Evolutionary conservation across 2,797 vertebrate genomes (phyloP).

Genomic region (Xenentodon cancila): DNA sequence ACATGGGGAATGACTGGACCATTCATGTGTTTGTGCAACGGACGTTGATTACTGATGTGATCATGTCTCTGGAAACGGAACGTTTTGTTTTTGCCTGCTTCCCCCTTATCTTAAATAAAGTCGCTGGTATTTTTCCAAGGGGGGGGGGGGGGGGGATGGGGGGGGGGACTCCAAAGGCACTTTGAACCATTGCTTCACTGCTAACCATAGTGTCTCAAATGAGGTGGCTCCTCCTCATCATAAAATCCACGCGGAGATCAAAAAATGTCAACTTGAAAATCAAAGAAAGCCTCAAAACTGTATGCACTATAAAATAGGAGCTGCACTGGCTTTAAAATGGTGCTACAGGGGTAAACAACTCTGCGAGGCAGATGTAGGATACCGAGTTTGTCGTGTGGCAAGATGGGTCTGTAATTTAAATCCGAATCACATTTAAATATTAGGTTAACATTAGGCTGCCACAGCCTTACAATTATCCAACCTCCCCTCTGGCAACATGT

Average conservation of each 20-base stretch:
- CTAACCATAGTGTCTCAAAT: slow-evolving; percentile 1
- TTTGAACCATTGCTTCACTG: neutral
- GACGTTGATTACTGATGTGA: neutral
- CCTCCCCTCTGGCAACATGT: slow-evolving; percentile 37
- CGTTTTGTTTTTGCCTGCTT: neutral
- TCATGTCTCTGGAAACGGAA: neutral
- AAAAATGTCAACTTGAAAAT: slow-evolving; percentile 21
- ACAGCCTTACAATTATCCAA: slow-evolving; percentile 29
- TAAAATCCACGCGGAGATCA: no score
- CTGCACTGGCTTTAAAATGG: slow-evolving; percentile 1
- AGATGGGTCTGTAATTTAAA: slow-evolving; percentile 57
- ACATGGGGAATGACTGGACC: neutral
- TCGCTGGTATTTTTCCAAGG: slow-evolving; percentile 6
- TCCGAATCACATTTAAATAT: slow-evolving; percentile 59
- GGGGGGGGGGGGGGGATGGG: slow-evolving; percentile 36
- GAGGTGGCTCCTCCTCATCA: no score
- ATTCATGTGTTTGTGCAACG: slow-evolving; percentile 1
- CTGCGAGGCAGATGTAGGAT: slow-evolving; percentile 42
- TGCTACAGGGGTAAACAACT: slow-evolving; percentile 46
- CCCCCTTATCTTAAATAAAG: neutral
- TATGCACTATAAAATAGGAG: slow-evolving; percentile 9
- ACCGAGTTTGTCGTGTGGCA: slow-evolving; percentile 50
- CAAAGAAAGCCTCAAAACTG: slow-evolving; percentile 12
- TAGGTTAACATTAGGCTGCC: slow-evolving; percentile 37
- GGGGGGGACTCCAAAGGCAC: slow-evolving; percentile 27